A percentile compares a stretch with the other conserved stretches of the same genome.
These are phyloP conservation scores for Sinohyriopsis cumingii DNA, from an alignment of 2,888 invertebrate genomes.

Conservation along the genomic window DNA sequence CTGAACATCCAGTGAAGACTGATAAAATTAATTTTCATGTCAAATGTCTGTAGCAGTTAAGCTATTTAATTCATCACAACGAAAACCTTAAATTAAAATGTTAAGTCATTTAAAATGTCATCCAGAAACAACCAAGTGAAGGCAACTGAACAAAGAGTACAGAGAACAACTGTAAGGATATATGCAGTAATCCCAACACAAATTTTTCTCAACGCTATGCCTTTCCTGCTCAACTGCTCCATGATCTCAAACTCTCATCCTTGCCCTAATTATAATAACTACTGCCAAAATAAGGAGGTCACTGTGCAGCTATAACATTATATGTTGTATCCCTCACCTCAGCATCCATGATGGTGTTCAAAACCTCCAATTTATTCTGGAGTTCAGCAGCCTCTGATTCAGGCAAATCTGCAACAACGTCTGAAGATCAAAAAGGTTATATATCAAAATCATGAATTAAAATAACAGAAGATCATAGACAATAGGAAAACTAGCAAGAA, in stretches of 20 bases:
- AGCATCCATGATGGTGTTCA: conserved; percentile 92
- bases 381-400: conserved; percentile 89
- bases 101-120: conserved; percentile 1
- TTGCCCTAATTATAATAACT: too few relatives aligned
- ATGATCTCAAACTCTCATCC: too few relatives aligned
- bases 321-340: conserved; percentile 74
- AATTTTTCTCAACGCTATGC: too few relatives aligned
- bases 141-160: too few relatives aligned
- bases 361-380: conserved; percentile 90
- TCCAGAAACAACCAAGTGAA: conserved; percentile 6
- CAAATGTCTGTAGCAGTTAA: background rate
- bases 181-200: too few relatives aligned
- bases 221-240: too few relatives aligned
- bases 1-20: too few relatives aligned
- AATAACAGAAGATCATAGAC: too few relatives aligned
- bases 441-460: too few relatives aligned
- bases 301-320: background rate
- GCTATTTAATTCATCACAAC: background rate
- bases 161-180: too few relatives aligned
- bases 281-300: too few relatives aligned
- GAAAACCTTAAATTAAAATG: conserved; percentile 2
- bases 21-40: background rate
- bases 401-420: conserved; percentile 82
- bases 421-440: conserved; percentile 22
- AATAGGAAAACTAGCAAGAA: too few relatives aligned